phyloP scores from a whole-genome alignment of 1,140 invertebrate genomes.

The Camponotus floridanus region DNA sequence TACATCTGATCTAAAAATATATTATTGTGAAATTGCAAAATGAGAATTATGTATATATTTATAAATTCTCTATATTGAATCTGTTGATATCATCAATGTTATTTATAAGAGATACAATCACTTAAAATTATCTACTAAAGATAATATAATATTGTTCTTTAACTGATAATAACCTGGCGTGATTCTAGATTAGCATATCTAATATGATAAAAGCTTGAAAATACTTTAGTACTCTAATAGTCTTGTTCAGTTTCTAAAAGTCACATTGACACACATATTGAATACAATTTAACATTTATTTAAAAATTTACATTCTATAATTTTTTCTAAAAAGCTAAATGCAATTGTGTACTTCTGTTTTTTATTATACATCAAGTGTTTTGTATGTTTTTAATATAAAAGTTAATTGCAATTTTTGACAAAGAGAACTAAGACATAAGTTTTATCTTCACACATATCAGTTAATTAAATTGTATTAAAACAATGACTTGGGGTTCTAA shows the following conservation, averaged over 20 bases:
- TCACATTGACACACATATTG: background rate
- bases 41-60: background rate
- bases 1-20: background rate
- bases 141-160: conserved; percentile 30
- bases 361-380: conserved; percentile 1
- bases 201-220: conserved; percentile 48
- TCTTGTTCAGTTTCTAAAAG: background rate
- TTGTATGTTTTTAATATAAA: background rate
- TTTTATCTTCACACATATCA: background rate
- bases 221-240: background rate
- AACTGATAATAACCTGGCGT: conserved; percentile 73
- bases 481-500: conserved; percentile 71
- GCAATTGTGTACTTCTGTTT: background rate
- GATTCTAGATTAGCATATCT: conserved; percentile 71
- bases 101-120: conserved; percentile 21
- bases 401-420: background rate
- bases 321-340: background rate
- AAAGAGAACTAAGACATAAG: background rate
- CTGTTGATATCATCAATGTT: conserved; percentile 2
- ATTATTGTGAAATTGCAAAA: background rate
- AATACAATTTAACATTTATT: background rate
- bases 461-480: background rate
- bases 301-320: background rate
- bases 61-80: background rate
- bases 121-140: conserved; percentile 28